Conservation (phyloP, 2,797 vertebrate species). For the Propithecus perrieri region DNA sequence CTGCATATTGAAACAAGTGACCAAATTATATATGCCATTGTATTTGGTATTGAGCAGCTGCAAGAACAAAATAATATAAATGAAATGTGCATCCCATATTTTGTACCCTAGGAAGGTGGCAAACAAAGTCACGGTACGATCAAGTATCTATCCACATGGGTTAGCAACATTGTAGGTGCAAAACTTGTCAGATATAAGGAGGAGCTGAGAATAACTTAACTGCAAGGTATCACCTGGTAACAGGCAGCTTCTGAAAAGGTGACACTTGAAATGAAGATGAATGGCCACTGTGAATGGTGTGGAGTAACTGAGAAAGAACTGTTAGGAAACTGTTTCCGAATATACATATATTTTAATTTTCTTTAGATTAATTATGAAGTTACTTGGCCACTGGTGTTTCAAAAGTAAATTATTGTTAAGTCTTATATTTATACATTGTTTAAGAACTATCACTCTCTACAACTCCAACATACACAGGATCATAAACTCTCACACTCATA, state of each 20-base stretch:
- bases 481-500: background rate
- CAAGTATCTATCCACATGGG: slow-evolving; percentile 78
- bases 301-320: slow-evolving; percentile 26
- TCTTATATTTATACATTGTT: background rate
- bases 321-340: background rate
- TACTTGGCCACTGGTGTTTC: slow-evolving; percentile 9
- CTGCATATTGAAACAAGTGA: slow-evolving; percentile 59
- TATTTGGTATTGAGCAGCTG: slow-evolving; percentile 77
- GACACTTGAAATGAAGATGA: slow-evolving; percentile 54
- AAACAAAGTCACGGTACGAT: slow-evolving; percentile 78
- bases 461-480: background rate
- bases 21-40: slow-evolving; percentile 77
- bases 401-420: slow-evolving; percentile 24
- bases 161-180: slow-evolving; percentile 80
- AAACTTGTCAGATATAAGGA: slow-evolving; percentile 79
- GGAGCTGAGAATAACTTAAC: slow-evolving; percentile 78
- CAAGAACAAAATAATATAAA: slow-evolving; percentile 81
- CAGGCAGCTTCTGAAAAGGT: slow-evolving; percentile 71
- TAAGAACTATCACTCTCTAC: background rate
- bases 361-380: slow-evolving; percentile 1
- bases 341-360: slow-evolving; percentile 17
- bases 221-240: slow-evolving; percentile 72
- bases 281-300: slow-evolving; percentile 34
- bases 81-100: slow-evolving; percentile 80
- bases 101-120: slow-evolving; percentile 71